Evolutionary conservation across 2,113 vertebrate genomes (phyloP), one percentile per base, ranked within the genome.

Genomic region (Corydoras sp.): DNA sequence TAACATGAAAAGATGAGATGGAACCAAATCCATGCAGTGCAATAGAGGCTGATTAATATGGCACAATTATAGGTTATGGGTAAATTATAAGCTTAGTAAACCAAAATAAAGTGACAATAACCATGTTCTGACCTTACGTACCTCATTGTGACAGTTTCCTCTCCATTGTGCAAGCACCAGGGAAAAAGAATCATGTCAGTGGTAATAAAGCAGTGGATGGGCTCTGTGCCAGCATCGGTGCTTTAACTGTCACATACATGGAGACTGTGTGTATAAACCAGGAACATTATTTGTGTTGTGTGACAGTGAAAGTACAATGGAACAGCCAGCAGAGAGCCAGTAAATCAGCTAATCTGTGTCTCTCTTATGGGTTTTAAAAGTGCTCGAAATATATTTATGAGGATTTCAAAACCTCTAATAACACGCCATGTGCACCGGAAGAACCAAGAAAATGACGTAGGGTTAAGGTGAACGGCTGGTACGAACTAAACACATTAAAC

Each of bases 111-210:
- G 0, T 18, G 9, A 68, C 18, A 29, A 58, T 49, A 10, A 54
- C 43, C 50, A 56, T 56, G 13, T 56, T 7, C 14, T 15, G 51
- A 53, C 12, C 14, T 61, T 29, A 81, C 87, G 82, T 88, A 88
- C 87, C 87, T 88, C 74, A 74, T 75, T 12, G 13, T 35, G 64
- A 24, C 61, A 83, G 76, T 78, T 80, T 69, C 74, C 68, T 58
- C 76, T 83, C 84, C 86, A 43, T 56, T 76, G 58, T 18, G 77
- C 68, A 75, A 74, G 81, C 83, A 83, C 71, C 72, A 68, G 31
- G 29, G n/a, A 71, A 73, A 66, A 77, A 86, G 79, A 86, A 84
- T 74, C 82, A 64, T 71, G 69, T 69, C 51, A 31, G 63, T 59
- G 58, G 29, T 64, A 51, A 75, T 69, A 65, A 54, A 5, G 54